Conservation (phyloP, 2,888 invertebrate species). For the Neria commutata region DNA sequence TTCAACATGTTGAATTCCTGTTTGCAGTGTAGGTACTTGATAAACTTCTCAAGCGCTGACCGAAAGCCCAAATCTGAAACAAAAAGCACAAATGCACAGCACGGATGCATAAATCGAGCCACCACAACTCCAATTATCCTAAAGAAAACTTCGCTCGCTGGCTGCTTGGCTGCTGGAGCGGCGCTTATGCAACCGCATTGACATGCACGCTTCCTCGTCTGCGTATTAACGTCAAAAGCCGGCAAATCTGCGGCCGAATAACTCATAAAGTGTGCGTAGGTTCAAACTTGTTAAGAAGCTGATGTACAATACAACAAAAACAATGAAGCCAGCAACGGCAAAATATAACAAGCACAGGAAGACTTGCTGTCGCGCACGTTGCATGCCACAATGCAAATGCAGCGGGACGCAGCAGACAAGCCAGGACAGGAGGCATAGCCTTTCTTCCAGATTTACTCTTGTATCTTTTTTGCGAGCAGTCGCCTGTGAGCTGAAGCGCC, state of each 20-base stretch:
- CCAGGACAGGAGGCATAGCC: constrained; percentile 29
- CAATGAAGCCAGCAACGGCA: constrained; percentile 16
- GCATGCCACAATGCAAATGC: constrained; percentile 22
- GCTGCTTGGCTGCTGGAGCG: neutral
- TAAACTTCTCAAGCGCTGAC: too few species aligned
- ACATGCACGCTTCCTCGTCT: neutral
- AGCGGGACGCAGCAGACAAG: constrained; percentile 25
- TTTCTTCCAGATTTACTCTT: neutral
- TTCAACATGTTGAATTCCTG: too few species aligned
- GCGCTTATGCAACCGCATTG: constrained; percentile 9
- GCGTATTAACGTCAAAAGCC: constrained; percentile 5
- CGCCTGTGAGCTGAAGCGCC: constrained; percentile 8
- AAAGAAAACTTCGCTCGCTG: constrained; percentile 35
- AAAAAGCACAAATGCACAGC: too few species aligned
- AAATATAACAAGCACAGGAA: neutral
- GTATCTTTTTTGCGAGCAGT: constrained; percentile 12
- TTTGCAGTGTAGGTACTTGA: too few species aligned
- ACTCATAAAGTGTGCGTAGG: constrained; percentile 38
- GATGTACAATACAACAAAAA: constrained; percentile 41
- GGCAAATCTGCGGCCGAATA: constrained; percentile 20
- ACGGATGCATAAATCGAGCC: constrained; percentile 60
- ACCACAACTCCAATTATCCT: constrained; percentile 54
- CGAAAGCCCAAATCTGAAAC: too few species aligned
- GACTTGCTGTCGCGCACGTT: neutral
- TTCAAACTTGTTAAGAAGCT: constrained; percentile 44